These are phyloP conservation scores for Lepidocyrtinus sp. DNA, from an alignment of 2,888 invertebrate genomes.

Conservation along the genomic window DNA sequence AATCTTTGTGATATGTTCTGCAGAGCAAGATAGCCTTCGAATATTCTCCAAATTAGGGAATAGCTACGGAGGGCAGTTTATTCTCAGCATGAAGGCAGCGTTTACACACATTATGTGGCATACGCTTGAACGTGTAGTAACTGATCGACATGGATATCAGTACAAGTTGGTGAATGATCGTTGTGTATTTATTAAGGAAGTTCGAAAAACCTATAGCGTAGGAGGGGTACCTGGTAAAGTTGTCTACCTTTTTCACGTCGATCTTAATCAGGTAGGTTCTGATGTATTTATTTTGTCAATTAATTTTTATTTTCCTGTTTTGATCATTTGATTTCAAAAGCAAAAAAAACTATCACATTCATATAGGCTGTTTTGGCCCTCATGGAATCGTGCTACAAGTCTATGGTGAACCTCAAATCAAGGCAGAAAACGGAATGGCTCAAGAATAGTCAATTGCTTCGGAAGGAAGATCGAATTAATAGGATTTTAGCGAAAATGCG, in stretches of 20 bases:
- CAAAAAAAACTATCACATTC: conserved; percentile 31
- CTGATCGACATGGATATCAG: conserved; percentile 88
- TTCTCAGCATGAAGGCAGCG: conserved; percentile 82
- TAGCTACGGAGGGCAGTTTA: conserved; percentile 87
- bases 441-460: conserved; percentile 84
- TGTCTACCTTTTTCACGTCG: conserved; percentile 83
- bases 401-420: conserved; percentile 80
- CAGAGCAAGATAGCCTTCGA: conserved; percentile 83
- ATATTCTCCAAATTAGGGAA: conserved; percentile 85
- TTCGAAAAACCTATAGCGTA: conserved; percentile 80
- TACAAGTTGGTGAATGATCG: conserved; percentile 88
- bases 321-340: too few relatives aligned
- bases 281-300: not conserved
- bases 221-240: conserved; percentile 86
- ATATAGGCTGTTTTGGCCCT: conserved; percentile 79
- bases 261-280: conserved; percentile 76
- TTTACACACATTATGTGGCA: conserved; percentile 82
- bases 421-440: conserved; percentile 79
- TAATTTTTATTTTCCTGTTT: conserved; percentile 4
- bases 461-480: conserved; percentile 89
- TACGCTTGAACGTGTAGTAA: conserved; percentile 84
- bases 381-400: conserved; percentile 81
- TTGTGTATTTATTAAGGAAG: conserved; percentile 80
- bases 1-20: conserved; percentile 25
- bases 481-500: conserved; percentile 86